phyloP scores from a whole-genome alignment of 2,888 invertebrate genomes.

The Volucella inanis region DNA sequence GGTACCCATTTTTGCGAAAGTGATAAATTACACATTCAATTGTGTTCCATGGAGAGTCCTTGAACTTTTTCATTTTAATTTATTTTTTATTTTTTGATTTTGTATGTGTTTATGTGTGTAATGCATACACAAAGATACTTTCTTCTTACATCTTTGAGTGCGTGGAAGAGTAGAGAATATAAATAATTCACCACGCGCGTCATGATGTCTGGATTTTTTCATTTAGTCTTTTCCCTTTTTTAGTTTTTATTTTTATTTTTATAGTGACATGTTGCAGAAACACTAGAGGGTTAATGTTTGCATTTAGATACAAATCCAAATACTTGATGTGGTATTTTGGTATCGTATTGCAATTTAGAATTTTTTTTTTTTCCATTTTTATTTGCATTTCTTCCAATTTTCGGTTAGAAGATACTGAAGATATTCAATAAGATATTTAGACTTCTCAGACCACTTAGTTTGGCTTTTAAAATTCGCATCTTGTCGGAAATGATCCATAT shows the following conservation, averaged over 20 bases:
- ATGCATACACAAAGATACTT: no score
- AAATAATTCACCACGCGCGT: slow-evolving; percentile 45
- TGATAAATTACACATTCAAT: slow-evolving; percentile 71
- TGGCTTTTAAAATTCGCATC: no score
- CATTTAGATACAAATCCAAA: slow-evolving; percentile 38
- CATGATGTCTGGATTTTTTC: slow-evolving; percentile 57
- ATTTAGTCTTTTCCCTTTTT: no score
- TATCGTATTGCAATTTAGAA: no score
- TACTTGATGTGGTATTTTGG: not conserved
- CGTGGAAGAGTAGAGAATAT: slow-evolving; percentile 56
- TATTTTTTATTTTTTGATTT: slow-evolving; percentile 11
- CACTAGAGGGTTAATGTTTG: not conserved
- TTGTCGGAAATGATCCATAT: no score
- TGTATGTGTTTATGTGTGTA: slow-evolving; percentile 46
- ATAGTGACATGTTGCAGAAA: slow-evolving; percentile 55
- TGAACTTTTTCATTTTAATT: slow-evolving; percentile 59
- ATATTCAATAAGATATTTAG: no score
- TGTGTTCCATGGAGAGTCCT: slow-evolving; percentile 66
- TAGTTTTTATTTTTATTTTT: slow-evolving; percentile 9
- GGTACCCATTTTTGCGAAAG: slow-evolving; percentile 38
- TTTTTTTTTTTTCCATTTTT: no score
- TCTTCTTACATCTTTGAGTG: slow-evolving; percentile 31
- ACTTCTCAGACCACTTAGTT: no score
- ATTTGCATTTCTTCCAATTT: no score
- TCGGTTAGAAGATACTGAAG: no score